Evolutionary conservation across 2,113 vertebrate genomes (phyloP).

Genomic region (Callorhinus ursinus): DNA sequence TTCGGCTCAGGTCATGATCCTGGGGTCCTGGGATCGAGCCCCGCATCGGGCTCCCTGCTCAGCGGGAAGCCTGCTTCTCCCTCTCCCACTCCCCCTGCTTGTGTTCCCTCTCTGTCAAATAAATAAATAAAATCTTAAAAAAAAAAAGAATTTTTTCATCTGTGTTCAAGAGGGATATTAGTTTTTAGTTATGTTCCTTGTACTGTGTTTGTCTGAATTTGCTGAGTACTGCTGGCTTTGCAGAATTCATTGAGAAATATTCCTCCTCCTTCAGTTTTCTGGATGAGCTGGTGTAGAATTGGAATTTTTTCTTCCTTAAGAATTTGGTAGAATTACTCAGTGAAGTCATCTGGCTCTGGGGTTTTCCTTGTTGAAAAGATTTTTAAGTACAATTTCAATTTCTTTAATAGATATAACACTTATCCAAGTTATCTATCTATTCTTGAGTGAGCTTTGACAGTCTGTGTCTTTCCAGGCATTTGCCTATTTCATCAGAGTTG

Average conservation of each 20-base stretch:
- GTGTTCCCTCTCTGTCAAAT: too few relatives aligned
- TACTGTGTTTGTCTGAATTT: not conserved
- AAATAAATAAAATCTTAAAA: too few relatives aligned
- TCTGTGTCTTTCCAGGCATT: not conserved
- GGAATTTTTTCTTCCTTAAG: not conserved
- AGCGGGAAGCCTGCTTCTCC: too few relatives aligned
- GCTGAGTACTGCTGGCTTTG: not conserved
- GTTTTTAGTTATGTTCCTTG: not conserved
- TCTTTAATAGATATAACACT: not conserved
- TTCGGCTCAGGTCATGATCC: too few relatives aligned
- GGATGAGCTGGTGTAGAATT: not conserved
- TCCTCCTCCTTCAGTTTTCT: not conserved
- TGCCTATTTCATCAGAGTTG: not conserved
- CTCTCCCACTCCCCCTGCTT: too few relatives aligned
- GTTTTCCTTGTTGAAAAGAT: not conserved
- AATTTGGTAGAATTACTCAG: not conserved
- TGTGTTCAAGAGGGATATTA: not conserved
- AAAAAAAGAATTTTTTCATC: not conserved
- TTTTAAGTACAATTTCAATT: not conserved
- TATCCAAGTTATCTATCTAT: not conserved
- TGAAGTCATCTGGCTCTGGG: not conserved
- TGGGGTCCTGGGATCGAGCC: too few relatives aligned
- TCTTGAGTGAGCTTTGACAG: not conserved
- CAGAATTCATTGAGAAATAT: not conserved
- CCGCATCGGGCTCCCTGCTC: too few relatives aligned